A percentile compares a stretch with the other conserved stretches of the same genome.
phyloP scores from a whole-genome alignment of 2,113 vertebrate species.

The Phyllostomus hastatus region DNA sequence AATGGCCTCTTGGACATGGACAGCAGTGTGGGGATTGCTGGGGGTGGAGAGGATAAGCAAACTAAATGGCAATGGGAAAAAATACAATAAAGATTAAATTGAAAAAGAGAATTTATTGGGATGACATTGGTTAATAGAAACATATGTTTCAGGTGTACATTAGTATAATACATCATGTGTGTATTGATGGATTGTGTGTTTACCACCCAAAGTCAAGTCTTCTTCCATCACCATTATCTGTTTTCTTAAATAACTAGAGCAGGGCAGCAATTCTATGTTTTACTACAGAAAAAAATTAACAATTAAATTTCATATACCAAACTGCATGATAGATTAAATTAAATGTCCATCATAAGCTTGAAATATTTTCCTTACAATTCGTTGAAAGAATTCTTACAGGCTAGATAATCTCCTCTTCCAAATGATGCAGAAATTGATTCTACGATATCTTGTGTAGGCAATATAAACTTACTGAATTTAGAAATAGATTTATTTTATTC shows the following conservation, averaged over 20 bases:
- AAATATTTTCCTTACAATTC: not conserved
- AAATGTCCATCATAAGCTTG: not conserved
- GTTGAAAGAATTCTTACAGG: not conserved
- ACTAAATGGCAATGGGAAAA: too few species aligned
- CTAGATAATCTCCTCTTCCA: not conserved
- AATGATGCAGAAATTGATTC: not conserved
- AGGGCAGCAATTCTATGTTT: not conserved
- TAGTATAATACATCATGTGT: not conserved
- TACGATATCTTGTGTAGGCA: not conserved
- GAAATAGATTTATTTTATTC: constrained; percentile 9
- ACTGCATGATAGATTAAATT: not conserved
- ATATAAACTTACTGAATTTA: constrained; percentile 1
- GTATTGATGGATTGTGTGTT: not conserved
- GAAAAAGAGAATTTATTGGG: not conserved
- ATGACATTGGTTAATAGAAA: not conserved
- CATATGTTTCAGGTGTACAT: not conserved
- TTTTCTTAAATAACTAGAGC: constrained; percentile 19
- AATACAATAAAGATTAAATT: too few species aligned
- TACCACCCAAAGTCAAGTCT: not conserved
- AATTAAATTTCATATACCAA: not conserved
- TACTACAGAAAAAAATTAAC: not conserved
- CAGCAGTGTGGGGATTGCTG: too few species aligned
- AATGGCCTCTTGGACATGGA: too few species aligned
- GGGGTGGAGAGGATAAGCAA: too few species aligned
- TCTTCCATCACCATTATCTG: not conserved